phyloP scores from a whole-genome alignment of 2,888 invertebrate species.

The Allacma fusca region DNA sequence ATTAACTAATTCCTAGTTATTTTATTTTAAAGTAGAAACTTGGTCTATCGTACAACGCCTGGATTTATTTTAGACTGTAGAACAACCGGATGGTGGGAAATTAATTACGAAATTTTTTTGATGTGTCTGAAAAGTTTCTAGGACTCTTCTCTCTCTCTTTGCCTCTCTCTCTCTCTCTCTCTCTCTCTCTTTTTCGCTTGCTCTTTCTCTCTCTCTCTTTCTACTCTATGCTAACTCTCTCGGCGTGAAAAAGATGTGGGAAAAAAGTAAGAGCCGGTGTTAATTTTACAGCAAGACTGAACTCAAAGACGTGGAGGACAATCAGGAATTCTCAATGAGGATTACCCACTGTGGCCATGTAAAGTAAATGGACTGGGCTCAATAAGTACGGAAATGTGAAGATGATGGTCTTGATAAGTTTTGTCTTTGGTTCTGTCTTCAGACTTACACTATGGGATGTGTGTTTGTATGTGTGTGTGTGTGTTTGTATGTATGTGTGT shows the following conservation, averaged over 20 bases:
- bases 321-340: slow-evolving; percentile 3
- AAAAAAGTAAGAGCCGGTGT: no score
- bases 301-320: not conserved
- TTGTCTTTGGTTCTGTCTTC: no score
- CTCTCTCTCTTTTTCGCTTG: no score
- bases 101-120: slow-evolving; percentile 3
- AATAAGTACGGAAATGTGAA: slow-evolving; percentile 9
- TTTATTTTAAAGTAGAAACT: not conserved
- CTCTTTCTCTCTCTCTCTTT: no score
- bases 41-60: not conserved
- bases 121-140: slow-evolving; percentile 4
- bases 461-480: no score
- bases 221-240: no score
- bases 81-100: not conserved
- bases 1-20: not conserved
- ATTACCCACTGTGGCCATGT: slow-evolving; percentile 29
- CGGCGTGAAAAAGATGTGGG: no score
- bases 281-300: not conserved
- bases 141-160: not conserved
- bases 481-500: no score
- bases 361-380: slow-evolving; percentile 28
- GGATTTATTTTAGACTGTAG: not conserved
- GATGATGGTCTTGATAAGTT: slow-evolving; percentile 2
- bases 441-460: no score
- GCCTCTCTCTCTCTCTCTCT: no score